Evolutionary conservation across 2,797 vertebrate species (phyloP), one percentile per base, ranked within the genome.

Genomic region (Hippocampus kuda): DNA sequence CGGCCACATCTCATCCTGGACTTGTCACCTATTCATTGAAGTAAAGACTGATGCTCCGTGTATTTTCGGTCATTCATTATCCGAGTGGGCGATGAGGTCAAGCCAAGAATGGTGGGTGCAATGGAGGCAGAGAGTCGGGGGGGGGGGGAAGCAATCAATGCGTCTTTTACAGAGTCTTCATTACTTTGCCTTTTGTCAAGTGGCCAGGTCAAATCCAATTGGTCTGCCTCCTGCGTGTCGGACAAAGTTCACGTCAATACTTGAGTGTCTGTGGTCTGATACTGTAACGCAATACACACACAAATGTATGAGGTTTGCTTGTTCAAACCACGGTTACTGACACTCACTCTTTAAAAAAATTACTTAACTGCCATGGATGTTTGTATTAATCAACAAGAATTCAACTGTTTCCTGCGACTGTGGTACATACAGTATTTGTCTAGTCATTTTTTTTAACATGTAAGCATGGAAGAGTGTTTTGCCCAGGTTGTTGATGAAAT

Each of bases 91-190:
- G 53, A 66, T 51, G 65, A 54, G 26, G 41, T 30, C 30, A 20
- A 22, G 48, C 48, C 48, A 61, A 0, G 67, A 57, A 71, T 53
- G 0, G 61, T 66, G 71, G 68, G 70, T 51, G 65, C 70, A 68
- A 76, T 72, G 66, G 72, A 8, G 34, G 49, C 15, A 81, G 79
- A 72, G 65, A 75, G 34, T 38, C 34, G 34, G 7, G 69, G 49
- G 2, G 30, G 4, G 30, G 70, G 34, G 68, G 70, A 65, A 66
- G 77, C 84, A 84, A 89, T 88, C 79, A 70, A 88, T 90, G 75
- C 79, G 70, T 74, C 77, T 86, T 84, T 84, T 77, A 79, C 83
- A 84, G 86, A 83, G 83, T 81, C 83, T 89, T 90, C 82, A 89
- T 91, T 89, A 80, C 80, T 86, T 86, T 85, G 78, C 76, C 69